Base-by-base conservation (phyloP, 2,888 invertebrate species). In the Protophormia terraenovae region DNA sequence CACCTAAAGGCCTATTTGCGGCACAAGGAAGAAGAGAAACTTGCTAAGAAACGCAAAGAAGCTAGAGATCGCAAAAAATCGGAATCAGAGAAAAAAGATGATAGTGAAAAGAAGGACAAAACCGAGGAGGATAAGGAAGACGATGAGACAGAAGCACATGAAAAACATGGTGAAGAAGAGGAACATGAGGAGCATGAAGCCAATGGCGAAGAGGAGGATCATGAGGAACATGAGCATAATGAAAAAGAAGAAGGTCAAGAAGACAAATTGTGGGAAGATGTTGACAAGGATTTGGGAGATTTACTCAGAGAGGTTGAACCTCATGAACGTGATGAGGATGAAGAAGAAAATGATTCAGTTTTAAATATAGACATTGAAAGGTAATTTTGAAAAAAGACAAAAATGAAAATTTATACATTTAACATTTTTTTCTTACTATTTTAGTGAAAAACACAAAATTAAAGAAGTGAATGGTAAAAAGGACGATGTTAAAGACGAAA, bases 211-310 rank as follows among this genome's bases (percentile, higher is more conserved):
- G 41, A 71, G 47, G 69, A 79, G 4, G 72, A 92, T 16, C 93
- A 93, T 29, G 95, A 93, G 22, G 93, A 93, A 45, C 94, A 93
- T 84, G 95, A 95, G 87, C 95, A 96, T 88, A 86, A 64, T 4
- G 93, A 93, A 0, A 87, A 67, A 7, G 86, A 89, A 38, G 83
- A 88, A n/a, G 92, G 91, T 29, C 93, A 93, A n/a, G 95, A 93
- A 45, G 96, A 96, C 88, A 96, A 96, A 89, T 89, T 96, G 77
- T 96, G 96, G 96, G 96, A 96, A 29, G 96, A 96, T 91, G 96
- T 96, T 35, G 96, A 96, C 90, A 96, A 96, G 90, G 96, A 96
- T 91, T 94, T 97, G 83, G 96, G 96, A 5, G 96, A 96, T 89
- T 93, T 97, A 73, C 93, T 97, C 41, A 94, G 96, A 14, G 95